Base-by-base conservation (phyloP, 1,140 invertebrate genomes). In the Diprion similis region DNA sequence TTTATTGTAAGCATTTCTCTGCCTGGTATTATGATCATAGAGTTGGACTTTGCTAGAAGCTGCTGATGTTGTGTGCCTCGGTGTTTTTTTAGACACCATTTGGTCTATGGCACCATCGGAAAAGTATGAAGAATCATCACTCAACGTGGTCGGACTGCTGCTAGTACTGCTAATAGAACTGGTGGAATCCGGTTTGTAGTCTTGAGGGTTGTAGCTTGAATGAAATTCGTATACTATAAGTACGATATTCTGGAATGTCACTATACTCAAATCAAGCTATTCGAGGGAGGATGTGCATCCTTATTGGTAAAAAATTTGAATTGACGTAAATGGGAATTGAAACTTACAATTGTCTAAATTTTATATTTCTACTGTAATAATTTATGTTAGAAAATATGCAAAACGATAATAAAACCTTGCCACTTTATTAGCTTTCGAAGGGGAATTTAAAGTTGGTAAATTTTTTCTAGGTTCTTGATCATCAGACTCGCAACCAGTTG, bases 71-170 rank as follows among this genome's bases (percentile, higher is more conserved):
- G 70, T 68, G 71, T 76, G 76, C 46, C 73, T 84, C 37, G 78
- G 59, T 19, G 66, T 75, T 46, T 51, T 76, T 80, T 73, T 82
- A 9, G 18, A 77, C 65, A 68, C 72, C 9, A 70, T 13, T 13
- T 69, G 46, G 65, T 72, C 79, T 73, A 73, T 83, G 80, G 11
- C 45, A 73, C 17, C 75, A 66, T 85, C 83, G 45, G 84, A 85
- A 75, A 84, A 86, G 77, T 86, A 85, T 45, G 84, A 86, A 7
- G 85, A 89, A 78, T 88, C 84, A 10, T 86, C 83, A 70, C 85
- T 87, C 47, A 79, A 78, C 11, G 82, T 83, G 70, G 74, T 83
- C 37, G 78, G 77, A 68, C 75, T 80, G 71, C 79, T 84, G 47
- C 78, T 81, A 37, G 78, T 82, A 1, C 8, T 79, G 18, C 74